phyloP scores from a whole-genome alignment of 2,888 invertebrate species.

The Andrena praecox region DNA sequence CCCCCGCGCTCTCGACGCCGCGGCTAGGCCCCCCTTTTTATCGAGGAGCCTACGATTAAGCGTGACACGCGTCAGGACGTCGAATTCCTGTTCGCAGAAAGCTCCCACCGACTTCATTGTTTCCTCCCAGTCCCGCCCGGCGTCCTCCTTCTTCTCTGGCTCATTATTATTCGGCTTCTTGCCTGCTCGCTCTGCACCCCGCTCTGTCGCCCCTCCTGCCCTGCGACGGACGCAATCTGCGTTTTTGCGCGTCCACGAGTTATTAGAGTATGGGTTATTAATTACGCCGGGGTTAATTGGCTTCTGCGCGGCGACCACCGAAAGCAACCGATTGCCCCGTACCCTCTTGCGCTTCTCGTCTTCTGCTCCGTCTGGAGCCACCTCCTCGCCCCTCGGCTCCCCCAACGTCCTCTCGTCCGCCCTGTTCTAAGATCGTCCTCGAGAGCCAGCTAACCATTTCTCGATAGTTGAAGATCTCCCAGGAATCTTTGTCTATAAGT shows the following conservation, averaged over 20 bases:
- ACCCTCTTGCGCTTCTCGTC: neutral
- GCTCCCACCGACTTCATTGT: constrained; percentile 28
- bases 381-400: neutral
- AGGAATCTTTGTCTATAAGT: neutral
- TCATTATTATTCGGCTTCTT: constrained; percentile 46
- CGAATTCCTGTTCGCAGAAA: constrained; percentile 17
- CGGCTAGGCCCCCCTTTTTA: neutral
- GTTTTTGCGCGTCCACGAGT: constrained; percentile 49
- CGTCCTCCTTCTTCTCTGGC: neutral
- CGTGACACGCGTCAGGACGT: constrained; percentile 34
- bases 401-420: constrained; percentile 7
- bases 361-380: neutral
- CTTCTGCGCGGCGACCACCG: constrained; percentile 57
- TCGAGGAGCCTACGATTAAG: constrained; percentile 22
- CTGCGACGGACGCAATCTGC: constrained; percentile 19
- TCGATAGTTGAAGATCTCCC: constrained; percentile 36
- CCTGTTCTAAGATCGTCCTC: constrained; percentile 5
- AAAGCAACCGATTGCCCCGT: constrained; percentile 59
- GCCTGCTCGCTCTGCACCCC: neutral
- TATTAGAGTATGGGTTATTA: constrained; percentile 70
- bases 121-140: neutral
- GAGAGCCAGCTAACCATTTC: constrained; percentile 59
- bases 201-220: constrained; percentile 9
- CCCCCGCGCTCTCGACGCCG: neutral
- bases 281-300: constrained; percentile 75